These are phyloP conservation scores for Lycopodina hypogea DNA, from an alignment of 37 sponge, comb jelly and placozoan genomes.

Conservation along the genomic window DNA sequence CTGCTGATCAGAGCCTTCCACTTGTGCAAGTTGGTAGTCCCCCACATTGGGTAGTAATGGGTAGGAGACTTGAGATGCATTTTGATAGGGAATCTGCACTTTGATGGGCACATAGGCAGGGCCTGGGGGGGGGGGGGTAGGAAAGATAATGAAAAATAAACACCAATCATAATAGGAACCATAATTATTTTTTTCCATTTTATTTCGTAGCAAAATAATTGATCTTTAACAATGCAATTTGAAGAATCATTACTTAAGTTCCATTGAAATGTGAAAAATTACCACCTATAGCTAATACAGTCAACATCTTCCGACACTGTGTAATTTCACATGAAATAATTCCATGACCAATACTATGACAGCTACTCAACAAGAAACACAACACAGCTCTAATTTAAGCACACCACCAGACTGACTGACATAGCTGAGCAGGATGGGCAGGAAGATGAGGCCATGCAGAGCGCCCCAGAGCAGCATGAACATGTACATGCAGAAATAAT, in stretches of 20 bases:
- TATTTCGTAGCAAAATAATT: too few species aligned
- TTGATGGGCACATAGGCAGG: conserved; percentile 3
- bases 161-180: neutral
- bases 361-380: too few species aligned
- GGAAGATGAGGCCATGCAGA: conserved; percentile 89
- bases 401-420: conserved; percentile 82
- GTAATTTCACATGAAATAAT: too few species aligned
- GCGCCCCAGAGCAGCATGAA: conserved; percentile 90
- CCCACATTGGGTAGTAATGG: conserved; percentile 1
- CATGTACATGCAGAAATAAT: conserved; percentile 98
- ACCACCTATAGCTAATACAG: too few species aligned
- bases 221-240: too few species aligned
- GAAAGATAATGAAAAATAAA: neutral
- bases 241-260: too few species aligned
- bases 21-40: neutral
- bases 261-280: too few species aligned
- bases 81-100: neutral
- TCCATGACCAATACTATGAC: too few species aligned
- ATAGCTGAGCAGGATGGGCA: conserved; percentile 92
- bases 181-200: too few species aligned
- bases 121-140: neutral
- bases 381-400: conserved; percentile 4
- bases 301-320: too few species aligned
- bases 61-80: neutral
- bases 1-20: neutral